Evolutionary conservation across 2,888 invertebrate species (phyloP).

Genomic region (Leptinotarsa juncta): DNA sequence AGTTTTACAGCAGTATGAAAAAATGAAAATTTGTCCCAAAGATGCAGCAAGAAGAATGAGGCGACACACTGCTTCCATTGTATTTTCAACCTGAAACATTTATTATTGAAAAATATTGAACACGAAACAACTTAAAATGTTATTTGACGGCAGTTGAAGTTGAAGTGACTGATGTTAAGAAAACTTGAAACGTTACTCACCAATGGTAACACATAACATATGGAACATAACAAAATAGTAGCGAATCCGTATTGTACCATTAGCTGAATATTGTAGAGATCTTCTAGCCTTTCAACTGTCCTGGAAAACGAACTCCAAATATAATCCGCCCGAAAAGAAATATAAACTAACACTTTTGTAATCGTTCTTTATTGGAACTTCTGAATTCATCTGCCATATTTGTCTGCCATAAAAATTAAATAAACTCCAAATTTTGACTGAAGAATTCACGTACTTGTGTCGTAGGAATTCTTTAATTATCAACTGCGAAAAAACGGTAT

Average conservation of each 20-base stretch:
- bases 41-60: conserved; percentile 28
- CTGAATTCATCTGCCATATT: too few species aligned
- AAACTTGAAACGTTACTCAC: conserved; percentile 14
- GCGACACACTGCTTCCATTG: conserved; percentile 31
- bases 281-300: conserved; percentile 35
- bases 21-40: conserved; percentile 39
- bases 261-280: conserved; percentile 33
- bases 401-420: too few species aligned
- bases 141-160: too few species aligned
- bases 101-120: too few species aligned
- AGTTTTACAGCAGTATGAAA: conserved; percentile 39
- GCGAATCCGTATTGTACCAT: conserved; percentile 38
- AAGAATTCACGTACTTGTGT: too few species aligned
- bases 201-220: conserved; percentile 36
- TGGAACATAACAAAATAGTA: conserved; percentile 37
- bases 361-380: too few species aligned
- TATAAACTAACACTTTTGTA: not conserved
- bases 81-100: conserved; percentile 31
- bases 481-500: too few species aligned
- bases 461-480: too few species aligned
- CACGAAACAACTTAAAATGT: too few species aligned
- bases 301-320: conserved; percentile 26
- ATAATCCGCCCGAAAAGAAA: not conserved
- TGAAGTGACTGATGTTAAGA: not conserved
- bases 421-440: too few species aligned